These are phyloP conservation scores for Myrmecophaga tridactyla DNA, from an alignment of 2,113 vertebrate species.

Conservation along the genomic window DNA sequence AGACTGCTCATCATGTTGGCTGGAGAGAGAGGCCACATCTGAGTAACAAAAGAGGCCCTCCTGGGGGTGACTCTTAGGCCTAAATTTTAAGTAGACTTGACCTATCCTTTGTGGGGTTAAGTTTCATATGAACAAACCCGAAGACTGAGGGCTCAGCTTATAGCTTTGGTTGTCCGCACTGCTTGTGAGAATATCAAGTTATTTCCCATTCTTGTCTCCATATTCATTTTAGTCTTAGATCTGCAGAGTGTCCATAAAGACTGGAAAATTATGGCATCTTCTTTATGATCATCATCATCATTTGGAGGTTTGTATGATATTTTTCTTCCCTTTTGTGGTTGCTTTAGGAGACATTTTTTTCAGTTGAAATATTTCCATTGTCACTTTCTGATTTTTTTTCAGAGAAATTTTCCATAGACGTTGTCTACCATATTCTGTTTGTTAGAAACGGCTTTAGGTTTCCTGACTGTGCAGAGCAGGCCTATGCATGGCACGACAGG, in stretches of 20 bases:
- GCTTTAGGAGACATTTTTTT: neutral
- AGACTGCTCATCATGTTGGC: too few relatives aligned
- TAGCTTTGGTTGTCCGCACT: too few relatives aligned
- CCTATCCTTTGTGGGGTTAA: too few relatives aligned
- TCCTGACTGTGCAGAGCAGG: neutral
- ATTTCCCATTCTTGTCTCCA: too few relatives aligned
- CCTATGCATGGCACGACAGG: neutral
- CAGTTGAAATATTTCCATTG: neutral
- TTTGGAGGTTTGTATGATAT: neutral
- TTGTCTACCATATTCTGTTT: neutral
- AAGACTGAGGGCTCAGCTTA: too few relatives aligned
- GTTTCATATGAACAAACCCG: too few relatives aligned
- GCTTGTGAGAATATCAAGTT: too few relatives aligned
- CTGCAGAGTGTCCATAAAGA: neutral
- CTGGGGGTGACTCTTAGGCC: too few relatives aligned
- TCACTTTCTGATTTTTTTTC: neutral
- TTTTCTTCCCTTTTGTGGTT: neutral
- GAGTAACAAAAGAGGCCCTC: too few relatives aligned
- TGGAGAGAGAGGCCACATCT: too few relatives aligned
- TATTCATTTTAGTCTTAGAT: neutral
- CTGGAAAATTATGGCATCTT: neutral
- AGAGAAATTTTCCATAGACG: neutral
- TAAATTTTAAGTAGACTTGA: too few relatives aligned
- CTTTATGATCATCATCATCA: neutral
- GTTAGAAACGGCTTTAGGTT: neutral